These are phyloP conservation scores for Xiphorhynchus elegans DNA, from an alignment of 2,113 vertebrate species.

Conservation along the genomic window DNA sequence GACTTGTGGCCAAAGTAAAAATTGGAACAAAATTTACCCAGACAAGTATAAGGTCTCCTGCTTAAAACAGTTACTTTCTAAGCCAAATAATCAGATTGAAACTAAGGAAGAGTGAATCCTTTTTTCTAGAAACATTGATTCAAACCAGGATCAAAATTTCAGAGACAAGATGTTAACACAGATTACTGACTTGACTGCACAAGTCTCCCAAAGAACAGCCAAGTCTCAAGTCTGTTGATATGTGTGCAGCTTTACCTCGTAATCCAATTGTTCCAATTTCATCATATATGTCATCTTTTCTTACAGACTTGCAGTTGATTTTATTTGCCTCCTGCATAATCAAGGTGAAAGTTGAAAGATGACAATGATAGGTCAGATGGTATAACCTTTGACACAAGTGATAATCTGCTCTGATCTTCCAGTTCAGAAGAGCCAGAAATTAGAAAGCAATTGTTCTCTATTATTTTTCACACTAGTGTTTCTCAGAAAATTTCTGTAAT, in stretches of 20 bases:
- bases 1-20: slow-evolving; percentile 91
- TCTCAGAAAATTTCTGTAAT: background rate
- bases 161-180: slow-evolving; percentile 63
- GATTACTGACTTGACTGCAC: slow-evolving; percentile 64
- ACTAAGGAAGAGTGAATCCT: slow-evolving; percentile 63
- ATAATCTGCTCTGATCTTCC: background rate
- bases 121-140: slow-evolving; percentile 60
- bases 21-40: slow-evolving; percentile 80
- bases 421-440: background rate
- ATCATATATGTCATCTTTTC: background rate
- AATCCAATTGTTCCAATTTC: slow-evolving; percentile 35
- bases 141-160: slow-evolving; percentile 62
- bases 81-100: slow-evolving; percentile 77
- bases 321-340: background rate
- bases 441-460: background rate
- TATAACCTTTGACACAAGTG: background rate
- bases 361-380: background rate
- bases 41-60: slow-evolving; percentile 78
- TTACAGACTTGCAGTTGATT: background rate
- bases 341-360: background rate
- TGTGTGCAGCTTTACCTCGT: background rate
- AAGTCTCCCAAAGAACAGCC: background rate
- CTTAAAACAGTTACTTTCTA: slow-evolving; percentile 75
- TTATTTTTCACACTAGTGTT: background rate
- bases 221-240: background rate